These are phyloP conservation scores for Drepana falcataria DNA, from an alignment of 2,888 invertebrate genomes.

Conservation along the genomic window DNA sequence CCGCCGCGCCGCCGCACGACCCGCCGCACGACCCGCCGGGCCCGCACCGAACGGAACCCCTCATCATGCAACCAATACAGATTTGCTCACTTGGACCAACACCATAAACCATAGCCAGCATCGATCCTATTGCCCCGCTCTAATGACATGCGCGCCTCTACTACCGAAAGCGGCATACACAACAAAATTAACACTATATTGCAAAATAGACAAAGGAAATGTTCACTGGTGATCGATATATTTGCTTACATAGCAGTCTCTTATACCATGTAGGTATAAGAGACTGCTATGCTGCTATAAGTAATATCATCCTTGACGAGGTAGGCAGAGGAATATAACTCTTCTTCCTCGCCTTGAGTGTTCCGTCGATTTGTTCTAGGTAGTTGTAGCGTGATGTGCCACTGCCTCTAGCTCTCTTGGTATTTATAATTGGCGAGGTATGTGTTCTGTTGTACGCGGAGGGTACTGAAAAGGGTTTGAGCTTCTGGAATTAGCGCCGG, in stretches of 20 bases:
- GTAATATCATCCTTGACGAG: too few species aligned
- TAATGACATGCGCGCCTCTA: neutral
- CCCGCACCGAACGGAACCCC: constrained; percentile 33
- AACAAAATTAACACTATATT: neutral
- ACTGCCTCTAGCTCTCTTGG: too few species aligned
- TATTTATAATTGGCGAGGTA: constrained; percentile 3
- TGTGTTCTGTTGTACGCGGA: constrained; percentile 7
- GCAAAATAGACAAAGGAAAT: neutral
- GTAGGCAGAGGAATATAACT: too few species aligned
- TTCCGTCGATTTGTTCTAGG: too few species aligned
- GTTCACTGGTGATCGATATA: neutral
- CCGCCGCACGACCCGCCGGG: constrained; percentile 50
- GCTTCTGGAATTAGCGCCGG: constrained; percentile 51
- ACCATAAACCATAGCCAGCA: neutral
- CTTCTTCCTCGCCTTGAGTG: too few species aligned
- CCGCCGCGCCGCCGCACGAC: constrained; percentile 51
- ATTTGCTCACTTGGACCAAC: neutral
- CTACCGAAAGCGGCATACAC: neutral
- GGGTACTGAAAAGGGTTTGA: constrained; percentile 15
- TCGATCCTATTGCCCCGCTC: neutral
- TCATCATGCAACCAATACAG: constrained; percentile 1
- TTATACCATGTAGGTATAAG: too few species aligned
- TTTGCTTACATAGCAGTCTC: too few species aligned
- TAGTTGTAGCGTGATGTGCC: too few species aligned
- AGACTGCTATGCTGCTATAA: too few species aligned